Evolutionary conservation across 1,140 invertebrate genomes (phyloP).

Genomic region (Bradynema listronoti): DNA sequence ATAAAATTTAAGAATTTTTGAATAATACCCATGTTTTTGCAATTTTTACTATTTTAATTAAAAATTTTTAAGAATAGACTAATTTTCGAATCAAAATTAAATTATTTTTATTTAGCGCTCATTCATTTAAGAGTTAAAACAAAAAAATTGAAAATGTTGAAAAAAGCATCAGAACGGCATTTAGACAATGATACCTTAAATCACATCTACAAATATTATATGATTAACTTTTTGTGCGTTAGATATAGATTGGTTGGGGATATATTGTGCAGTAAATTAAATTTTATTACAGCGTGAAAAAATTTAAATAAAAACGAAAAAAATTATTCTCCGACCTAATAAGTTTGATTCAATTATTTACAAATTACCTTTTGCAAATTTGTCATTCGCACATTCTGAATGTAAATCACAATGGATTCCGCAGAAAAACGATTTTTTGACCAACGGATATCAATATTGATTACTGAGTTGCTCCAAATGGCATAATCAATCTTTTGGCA

Average conservation of each 20-base stretch:
- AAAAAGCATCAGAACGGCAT: too few species aligned
- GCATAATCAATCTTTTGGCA: constrained; percentile 25
- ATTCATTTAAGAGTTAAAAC: too few species aligned
- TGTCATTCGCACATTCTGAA: constrained; percentile 27
- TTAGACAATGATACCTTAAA: too few species aligned
- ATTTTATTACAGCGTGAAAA: constrained; percentile 10
- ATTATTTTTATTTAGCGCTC: too few species aligned
- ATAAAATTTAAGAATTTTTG: too few species aligned
- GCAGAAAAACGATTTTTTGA: constrained; percentile 18
- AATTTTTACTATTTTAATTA: too few species aligned
- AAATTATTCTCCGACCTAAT: too few species aligned
- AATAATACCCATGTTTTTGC: too few species aligned
- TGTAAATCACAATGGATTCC: constrained; percentile 20
- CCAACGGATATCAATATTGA: constrained; percentile 24
- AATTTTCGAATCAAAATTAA: too few species aligned
- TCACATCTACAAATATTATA: neutral
- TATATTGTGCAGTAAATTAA: neutral
- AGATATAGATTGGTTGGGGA: neutral
- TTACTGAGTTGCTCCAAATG: constrained; percentile 17
- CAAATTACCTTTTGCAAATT: constrained; percentile 20
- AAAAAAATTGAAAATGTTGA: too few species aligned
- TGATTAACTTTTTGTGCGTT: neutral
- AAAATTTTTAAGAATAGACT: too few species aligned
- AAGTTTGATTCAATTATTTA: neutral
- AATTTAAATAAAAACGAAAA: constrained; percentile 17